Evolutionary conservation across 1,140 invertebrate genomes (phyloP), one percentile per base, ranked within the genome.

Genomic region (Geopemphigus sp.): DNA sequence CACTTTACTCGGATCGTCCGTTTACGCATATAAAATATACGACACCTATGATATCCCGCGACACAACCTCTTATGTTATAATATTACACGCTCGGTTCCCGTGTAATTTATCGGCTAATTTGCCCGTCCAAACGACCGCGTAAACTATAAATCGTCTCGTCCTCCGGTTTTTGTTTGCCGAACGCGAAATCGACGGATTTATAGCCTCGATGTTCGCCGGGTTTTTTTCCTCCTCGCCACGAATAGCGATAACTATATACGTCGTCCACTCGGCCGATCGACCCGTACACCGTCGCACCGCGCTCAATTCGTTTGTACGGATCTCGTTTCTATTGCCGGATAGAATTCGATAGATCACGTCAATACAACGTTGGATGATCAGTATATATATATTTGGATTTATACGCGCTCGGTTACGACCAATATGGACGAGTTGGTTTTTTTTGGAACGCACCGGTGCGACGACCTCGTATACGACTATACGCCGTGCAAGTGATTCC

Each of bases 111-210:
- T 78, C 24, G 74, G 22, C 74, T 63, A 63, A 78, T 78, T 78
- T 61, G 57, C 32, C 74, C 56, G 56, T 63, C 74, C 19, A 5
- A 61, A 50, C 26, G 57, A 78, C 39, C 74, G 56, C 74, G 50
- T 24, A 50, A 50, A 53, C 74, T 26, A 61, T 78, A 78, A 78
- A 78, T 78, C 74, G 74, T 78, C 57, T 6, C 2, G 12, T 26
- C n/a, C 57, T 78, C 56, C 39, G 29, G 39, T 78, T 78, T 78
- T 50, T 12, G 8, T 78, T 78, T 63, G 39, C 39, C 14, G 32
- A 76, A 78, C 74, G 74, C 56, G 74, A 47, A 78, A 78, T 78
- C 74, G 56, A 61, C 39, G 57, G 73, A 76, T 76, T 76, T 78
- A 78, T 63, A 32, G 14, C 39, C 56, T 22, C n/a, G n/a, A n/a